A percentile compares a stretch with the other conserved stretches of the same genome.
Evolutionary conservation across 1,140 invertebrate species (phyloP).

Genomic region (Saxidomus purpurata): DNA sequence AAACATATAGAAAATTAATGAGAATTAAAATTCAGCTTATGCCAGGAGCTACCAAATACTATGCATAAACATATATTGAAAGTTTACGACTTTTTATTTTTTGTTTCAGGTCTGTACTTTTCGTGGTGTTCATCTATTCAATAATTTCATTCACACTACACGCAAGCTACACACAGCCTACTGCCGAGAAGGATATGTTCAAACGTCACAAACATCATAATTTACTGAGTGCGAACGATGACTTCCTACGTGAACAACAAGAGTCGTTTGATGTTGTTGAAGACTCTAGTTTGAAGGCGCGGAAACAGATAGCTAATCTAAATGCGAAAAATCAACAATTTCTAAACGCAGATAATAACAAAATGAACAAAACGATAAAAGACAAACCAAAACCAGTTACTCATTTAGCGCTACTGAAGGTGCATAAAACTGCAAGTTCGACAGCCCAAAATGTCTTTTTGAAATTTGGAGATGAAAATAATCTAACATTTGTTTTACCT

Average conservation of each 20-base stretch:
- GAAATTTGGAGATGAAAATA: constrained; percentile 65
- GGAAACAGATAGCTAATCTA: background rate
- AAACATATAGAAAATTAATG: no score
- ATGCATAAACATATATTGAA: no score
- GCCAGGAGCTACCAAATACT: no score
- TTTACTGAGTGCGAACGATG: background rate
- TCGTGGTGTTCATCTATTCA: constrained; percentile 20
- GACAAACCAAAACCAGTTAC: background rate
- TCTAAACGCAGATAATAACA: background rate
- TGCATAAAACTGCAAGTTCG: constrained; percentile 76
- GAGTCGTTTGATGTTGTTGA: background rate
- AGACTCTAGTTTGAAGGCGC: no score
- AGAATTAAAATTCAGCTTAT: no score
- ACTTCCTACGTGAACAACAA: background rate
- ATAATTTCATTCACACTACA: constrained; percentile 14
- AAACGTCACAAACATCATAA: background rate
- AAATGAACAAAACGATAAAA: background rate
- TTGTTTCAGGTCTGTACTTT: constrained; percentile 3
- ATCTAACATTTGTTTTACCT: constrained; percentile 71
- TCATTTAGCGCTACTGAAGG: constrained; percentile 76
- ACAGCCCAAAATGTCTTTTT: constrained; percentile 74
- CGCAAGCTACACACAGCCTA: background rate
- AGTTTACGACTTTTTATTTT: no score
- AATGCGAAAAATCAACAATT: background rate
- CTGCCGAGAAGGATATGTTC: background rate